Base-by-base conservation (phyloP, 2,888 invertebrate genomes). In the Conomelus anceps region DNA sequence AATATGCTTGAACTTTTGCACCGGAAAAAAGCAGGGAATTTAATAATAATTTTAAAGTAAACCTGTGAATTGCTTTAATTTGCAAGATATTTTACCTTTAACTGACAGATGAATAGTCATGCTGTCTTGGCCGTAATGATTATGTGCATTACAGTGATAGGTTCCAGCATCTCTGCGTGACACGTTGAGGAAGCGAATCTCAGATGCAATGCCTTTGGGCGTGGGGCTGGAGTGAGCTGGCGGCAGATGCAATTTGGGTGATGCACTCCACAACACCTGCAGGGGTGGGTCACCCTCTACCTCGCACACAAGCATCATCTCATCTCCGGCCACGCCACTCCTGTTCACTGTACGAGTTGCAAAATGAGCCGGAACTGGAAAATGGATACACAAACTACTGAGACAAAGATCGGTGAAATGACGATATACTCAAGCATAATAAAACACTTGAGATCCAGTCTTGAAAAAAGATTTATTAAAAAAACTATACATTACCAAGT, bases 41-140 rank as follows among this genome's bases (percentile, higher is more conserved):
- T 41, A 41, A 20, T 17, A 41, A 41, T 41, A 41, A 41, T 41
- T 41, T 17, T 41, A 17, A 20, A 41, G 20, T 41, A 17, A 17
- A 20, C 63, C 20, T 17, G 13, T 41, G 63, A 13, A 41, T 41
- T 17, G 63, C 13, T 20, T 41, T 17, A 17, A 41, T 41, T 17
- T 17, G n/a, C n/a, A n/a, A n/a, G n/a, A n/a, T n/a, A n/a, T n/a
- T n/a, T n/a, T 90, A 94, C 94, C 94, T 92, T 94, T 93, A 24
- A 94, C 94, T n/a, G 93, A 92, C 24, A 94, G 92, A 90, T 93
- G 92, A 89, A 94, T 93, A 85, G 93, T 93, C 91, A 94, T 92
- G 29, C 93, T 93, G 90, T 94, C 94, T 89, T 93, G 93, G 6
- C 94, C 94, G 91, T 93, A 94, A 63, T 93, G 93, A 91, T 94